Percentiles rank a stretch among this genome's conserved stretches.
Evolutionary conservation across 2,113 vertebrate genomes (phyloP).

Genomic region (Pagrus major): DNA sequence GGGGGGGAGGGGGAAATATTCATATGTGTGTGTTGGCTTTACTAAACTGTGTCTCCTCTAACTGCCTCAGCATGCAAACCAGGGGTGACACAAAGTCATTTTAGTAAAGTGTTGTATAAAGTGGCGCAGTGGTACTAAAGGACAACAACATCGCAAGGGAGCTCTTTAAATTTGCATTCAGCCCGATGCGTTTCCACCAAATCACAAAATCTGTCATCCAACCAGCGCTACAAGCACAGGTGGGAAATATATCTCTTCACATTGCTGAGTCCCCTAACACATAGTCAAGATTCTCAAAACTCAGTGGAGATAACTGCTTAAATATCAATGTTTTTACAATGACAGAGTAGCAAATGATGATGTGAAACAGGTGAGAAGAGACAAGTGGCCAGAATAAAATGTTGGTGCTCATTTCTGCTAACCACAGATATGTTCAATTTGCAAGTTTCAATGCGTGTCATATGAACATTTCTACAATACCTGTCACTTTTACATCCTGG

Average conservation of each 20-base stretch:
- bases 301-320: too few species aligned
- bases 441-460: too few species aligned
- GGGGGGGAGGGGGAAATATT: constrained; percentile 2
- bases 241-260: background rate
- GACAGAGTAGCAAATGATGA: too few species aligned
- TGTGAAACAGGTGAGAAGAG: too few species aligned
- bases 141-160: constrained; percentile 13
- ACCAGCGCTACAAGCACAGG: background rate
- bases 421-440: too few species aligned
- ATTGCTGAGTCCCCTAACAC: background rate
- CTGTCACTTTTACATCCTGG: too few species aligned
- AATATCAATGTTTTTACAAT: background rate
- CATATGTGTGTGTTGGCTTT: background rate
- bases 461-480: too few species aligned
- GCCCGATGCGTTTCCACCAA: constrained; percentile 15
- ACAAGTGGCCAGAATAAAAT: too few species aligned
- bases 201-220: constrained; percentile 30
- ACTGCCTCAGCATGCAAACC: constrained; percentile 27
- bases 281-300: background rate
- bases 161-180: constrained; percentile 51
- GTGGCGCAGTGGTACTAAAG: constrained; percentile 20
- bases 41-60: constrained; percentile 24
- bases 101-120: background rate
- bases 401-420: too few species aligned
- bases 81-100: constrained; percentile 30